Evolutionary conservation across 2,797 vertebrate species (phyloP), one percentile per base, ranked within the genome.

Genomic region (Sylvia borin): DNA sequence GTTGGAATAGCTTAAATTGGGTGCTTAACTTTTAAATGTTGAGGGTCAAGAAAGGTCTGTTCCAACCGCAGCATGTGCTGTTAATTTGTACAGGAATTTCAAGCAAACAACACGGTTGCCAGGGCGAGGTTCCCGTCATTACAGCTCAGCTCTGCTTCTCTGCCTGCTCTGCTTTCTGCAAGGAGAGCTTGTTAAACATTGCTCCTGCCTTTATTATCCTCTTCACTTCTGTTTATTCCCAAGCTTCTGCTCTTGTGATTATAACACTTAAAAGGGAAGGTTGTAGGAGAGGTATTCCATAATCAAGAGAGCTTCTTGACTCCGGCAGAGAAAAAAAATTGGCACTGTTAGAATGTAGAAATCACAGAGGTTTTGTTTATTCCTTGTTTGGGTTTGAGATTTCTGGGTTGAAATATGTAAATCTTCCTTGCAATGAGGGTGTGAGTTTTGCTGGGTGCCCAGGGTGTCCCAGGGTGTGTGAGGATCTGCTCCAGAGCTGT

Each of bases 211-310:
- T 88, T 88, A 64, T 92, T 94, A 54, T 42, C 51, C 45, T 95
- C 93, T 90, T 83, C 58, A 31, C 57, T 93, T 83, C 27, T 90
- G 61, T 92, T 94, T 96, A 58, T 81, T 96, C 88, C 73, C 66
- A 86, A 76, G 51, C 54, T 84, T 19, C 67, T 50, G 36, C 62
- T 80, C 70, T 75, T 95, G 62, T 86, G 55, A 73, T 84, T 93
- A 43, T 61, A 86, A 51, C 74, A 72, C 58, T 82, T 81, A 43
- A 88, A 81, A 60, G n/a, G 18, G 10, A 86, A 81, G 45, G 48
- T 76, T 81, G 32, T 55, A 66, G 51, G 62, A 94, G 73, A 68
- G 51, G 18, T 76, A 50, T 94, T 94, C 93, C 45, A 18, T 90
- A 62, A 86, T 78, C 62, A 70, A n/a, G 80, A 74, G 61, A 42